These are phyloP conservation scores for Oryzias curvinotus DNA, from an alignment of 2,113 vertebrate species.

Conservation along the genomic window DNA sequence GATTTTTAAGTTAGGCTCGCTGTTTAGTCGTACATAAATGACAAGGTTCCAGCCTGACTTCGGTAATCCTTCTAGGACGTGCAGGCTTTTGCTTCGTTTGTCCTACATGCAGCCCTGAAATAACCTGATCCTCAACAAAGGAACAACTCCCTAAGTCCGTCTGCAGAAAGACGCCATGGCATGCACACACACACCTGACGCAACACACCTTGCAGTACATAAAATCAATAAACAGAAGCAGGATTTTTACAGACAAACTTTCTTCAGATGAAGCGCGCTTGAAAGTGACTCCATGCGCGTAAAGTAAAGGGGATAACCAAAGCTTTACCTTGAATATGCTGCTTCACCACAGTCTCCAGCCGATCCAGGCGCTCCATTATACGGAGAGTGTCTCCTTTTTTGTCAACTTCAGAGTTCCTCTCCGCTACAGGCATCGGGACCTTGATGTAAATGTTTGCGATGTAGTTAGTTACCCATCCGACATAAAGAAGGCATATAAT, in stretches of 20 bases:
- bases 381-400: slow-evolving; percentile 91
- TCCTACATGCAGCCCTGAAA: slow-evolving; percentile 21
- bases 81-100: slow-evolving; percentile 25
- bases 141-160: slow-evolving; percentile 12
- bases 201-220: not conserved
- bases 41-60: slow-evolving; percentile 12
- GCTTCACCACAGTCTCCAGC: slow-evolving; percentile 96
- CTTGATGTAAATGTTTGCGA: slow-evolving; percentile 94
- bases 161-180: not conserved
- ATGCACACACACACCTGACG: not conserved
- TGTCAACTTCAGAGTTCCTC: slow-evolving; percentile 91
- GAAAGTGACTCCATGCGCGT: too few species aligned
- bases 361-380: slow-evolving; percentile 96
- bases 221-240: not conserved
- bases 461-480: slow-evolving; percentile 98
- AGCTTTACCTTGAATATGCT: slow-evolving; percentile 94
- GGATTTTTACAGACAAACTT: slow-evolving; percentile 9
- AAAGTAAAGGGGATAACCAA: not conserved
- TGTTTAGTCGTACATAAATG: not conserved
- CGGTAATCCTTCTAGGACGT: slow-evolving; percentile 8
- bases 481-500: slow-evolving; percentile 96
- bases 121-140: slow-evolving; percentile 19
- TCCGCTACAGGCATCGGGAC: slow-evolving; percentile 89
- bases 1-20: not conserved
- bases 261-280: not conserved